Conservation (phyloP, 2,888 invertebrate genomes). For the Dasysyrphus albostriatus region DNA sequence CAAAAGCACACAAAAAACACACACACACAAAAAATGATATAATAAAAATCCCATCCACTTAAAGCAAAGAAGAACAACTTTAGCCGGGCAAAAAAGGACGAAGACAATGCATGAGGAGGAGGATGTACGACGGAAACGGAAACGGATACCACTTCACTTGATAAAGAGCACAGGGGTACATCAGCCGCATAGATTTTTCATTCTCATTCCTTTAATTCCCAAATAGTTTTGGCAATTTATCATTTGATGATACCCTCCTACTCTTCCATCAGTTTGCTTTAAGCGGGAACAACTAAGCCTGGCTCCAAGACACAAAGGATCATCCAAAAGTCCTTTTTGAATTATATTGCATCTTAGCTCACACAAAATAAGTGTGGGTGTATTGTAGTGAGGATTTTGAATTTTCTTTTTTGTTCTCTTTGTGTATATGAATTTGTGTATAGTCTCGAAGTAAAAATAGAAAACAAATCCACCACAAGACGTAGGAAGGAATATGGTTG, state of each 20-base stretch:
- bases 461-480: constrained; percentile 26
- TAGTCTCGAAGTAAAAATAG: not conserved
- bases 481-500: not conserved
- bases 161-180: constrained; percentile 35
- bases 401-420: not conserved
- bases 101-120: constrained; percentile 16
- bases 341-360: constrained; percentile 64
- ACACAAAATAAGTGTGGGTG: not conserved
- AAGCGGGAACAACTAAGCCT: constrained; percentile 56
- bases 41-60: constrained; percentile 50
- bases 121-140: constrained; percentile 23
- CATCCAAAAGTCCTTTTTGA: constrained; percentile 69
- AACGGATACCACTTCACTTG: constrained; percentile 55
- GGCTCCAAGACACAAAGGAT: constrained; percentile 68
- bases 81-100: not conserved
- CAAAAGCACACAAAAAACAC: not conserved
- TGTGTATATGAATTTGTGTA: not conserved
- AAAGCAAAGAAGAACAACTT: constrained; percentile 42
- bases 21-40: constrained; percentile 1
- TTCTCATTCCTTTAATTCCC: constrained; percentile 74
- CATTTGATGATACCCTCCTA: constrained; percentile 50
- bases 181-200: constrained; percentile 75
- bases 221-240: constrained; percentile 73
- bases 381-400: constrained; percentile 4
- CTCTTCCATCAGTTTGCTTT: not conserved